phyloP scores from a whole-genome alignment of 2,113 vertebrate genomes.

The Hiodon alosoides region DNA sequence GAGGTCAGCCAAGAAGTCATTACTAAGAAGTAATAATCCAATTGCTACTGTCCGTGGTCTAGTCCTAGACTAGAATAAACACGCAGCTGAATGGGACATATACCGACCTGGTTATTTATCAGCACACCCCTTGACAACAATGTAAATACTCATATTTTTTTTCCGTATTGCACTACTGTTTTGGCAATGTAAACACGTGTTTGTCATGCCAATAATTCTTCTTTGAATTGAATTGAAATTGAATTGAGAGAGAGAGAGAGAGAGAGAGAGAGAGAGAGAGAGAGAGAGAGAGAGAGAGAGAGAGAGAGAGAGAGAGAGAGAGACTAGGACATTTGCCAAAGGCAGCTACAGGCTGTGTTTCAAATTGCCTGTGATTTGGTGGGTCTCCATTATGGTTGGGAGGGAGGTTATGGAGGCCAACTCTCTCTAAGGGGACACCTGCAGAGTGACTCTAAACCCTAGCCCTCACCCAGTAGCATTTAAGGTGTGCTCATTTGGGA shows the following conservation, averaged over 20 bases:
- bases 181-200: too few relatives aligned
- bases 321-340: background rate
- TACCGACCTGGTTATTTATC: too few relatives aligned
- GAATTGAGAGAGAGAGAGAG: slow-evolving; percentile 26
- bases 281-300: slow-evolving; percentile 30
- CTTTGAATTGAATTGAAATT: too few relatives aligned
- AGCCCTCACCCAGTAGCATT: slow-evolving; percentile 55
- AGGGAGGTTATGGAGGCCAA: background rate
- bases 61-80: too few relatives aligned
- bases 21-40: slow-evolving; percentile 71
- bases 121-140: too few relatives aligned
- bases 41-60: slow-evolving; percentile 51
- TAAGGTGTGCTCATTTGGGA: slow-evolving; percentile 69
- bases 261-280: slow-evolving; percentile 35
- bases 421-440: slow-evolving; percentile 15
- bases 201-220: too few relatives aligned
- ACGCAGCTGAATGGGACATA: too few relatives aligned
- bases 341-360: background rate
- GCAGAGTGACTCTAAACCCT: slow-evolving; percentile 58
- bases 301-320: slow-evolving; percentile 36
- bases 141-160: too few relatives aligned
- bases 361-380: background rate
- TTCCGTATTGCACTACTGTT: too few relatives aligned
- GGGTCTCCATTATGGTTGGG: background rate
- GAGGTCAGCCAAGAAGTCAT: slow-evolving; percentile 66